These are phyloP conservation scores for Eulemur albifrons DNA, from an alignment of 2,797 vertebrate genomes.

Conservation along the genomic window DNA sequence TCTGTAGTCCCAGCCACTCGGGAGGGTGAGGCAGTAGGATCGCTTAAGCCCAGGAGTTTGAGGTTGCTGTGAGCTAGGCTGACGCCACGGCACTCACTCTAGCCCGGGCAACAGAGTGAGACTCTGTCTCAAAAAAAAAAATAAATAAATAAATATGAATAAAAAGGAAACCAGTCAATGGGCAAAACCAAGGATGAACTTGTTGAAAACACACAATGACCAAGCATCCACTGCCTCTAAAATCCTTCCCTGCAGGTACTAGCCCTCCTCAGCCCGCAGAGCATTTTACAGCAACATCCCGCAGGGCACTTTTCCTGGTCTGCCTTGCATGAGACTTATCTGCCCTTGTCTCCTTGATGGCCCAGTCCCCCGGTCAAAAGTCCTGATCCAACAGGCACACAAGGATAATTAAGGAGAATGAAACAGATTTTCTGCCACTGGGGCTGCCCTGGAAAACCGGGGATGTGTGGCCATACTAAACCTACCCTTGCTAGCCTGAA, in stretches of 20 bases:
- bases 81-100: too few relatives aligned
- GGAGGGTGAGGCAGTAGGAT: too few relatives aligned
- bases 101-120: too few relatives aligned
- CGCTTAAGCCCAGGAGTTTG: too few relatives aligned
- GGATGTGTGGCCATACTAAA: background rate
- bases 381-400: fast-evolving
- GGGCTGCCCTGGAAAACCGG: background rate
- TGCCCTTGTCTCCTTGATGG: background rate
- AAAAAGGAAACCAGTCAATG: background rate
- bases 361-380: background rate
- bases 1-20: too few relatives aligned
- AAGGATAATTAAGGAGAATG: background rate
- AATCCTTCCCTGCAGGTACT: background rate
- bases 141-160: background rate
- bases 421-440: background rate
- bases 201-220: background rate
- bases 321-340: background rate
- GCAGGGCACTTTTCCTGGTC: fast-evolving
- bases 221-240: background rate
- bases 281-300: background rate
- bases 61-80: too few relatives aligned
- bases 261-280: background rate
- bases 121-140: too few relatives aligned
- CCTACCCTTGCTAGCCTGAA: background rate
- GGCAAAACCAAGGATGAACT: background rate